phyloP scores from a whole-genome alignment of 2,888 invertebrate genomes.

The Creontiades dilutus region DNA sequence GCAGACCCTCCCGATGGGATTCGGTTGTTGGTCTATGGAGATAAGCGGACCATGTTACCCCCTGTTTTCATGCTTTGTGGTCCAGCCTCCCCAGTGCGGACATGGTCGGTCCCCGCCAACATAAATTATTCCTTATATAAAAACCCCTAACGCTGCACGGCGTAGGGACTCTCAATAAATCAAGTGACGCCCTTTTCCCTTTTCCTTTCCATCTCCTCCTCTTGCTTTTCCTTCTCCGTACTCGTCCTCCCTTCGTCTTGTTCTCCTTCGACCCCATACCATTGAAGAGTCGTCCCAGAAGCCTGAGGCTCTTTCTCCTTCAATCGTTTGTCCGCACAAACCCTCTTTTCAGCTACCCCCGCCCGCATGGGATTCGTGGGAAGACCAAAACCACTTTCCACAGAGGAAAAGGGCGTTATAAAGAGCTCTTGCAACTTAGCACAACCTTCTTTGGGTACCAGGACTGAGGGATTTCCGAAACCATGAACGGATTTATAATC shows the following conservation, averaged over 20 bases:
- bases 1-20: conserved; percentile 26
- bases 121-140: conserved; percentile 71
- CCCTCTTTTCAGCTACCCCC: conserved; percentile 7
- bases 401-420: background rate
- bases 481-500: conserved; percentile 1
- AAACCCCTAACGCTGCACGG: conserved; percentile 57
- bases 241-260: background rate
- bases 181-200: conserved; percentile 38
- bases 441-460: conserved; percentile 31
- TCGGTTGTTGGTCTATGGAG: conserved; percentile 64
- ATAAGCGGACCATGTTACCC: conserved; percentile 59
- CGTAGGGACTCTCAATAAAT: conserved; percentile 52
- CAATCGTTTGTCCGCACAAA: conserved; percentile 56
- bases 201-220: conserved; percentile 45
- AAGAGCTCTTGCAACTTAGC: conserved; percentile 56
- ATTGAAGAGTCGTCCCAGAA: conserved; percentile 47
- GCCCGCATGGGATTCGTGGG: conserved; percentile 38
- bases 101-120: conserved; percentile 61
- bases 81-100: conserved; percentile 60
- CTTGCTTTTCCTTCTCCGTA: conserved; percentile 5
- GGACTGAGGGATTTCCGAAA: background rate
- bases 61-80: conserved; percentile 67
- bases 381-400: conserved; percentile 44
- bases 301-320: conserved; percentile 31
- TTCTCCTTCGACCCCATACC: background rate